Evolutionary conservation across 2,797 vertebrate genomes (phyloP).

Genomic region (Peromyscus eremicus): DNA sequence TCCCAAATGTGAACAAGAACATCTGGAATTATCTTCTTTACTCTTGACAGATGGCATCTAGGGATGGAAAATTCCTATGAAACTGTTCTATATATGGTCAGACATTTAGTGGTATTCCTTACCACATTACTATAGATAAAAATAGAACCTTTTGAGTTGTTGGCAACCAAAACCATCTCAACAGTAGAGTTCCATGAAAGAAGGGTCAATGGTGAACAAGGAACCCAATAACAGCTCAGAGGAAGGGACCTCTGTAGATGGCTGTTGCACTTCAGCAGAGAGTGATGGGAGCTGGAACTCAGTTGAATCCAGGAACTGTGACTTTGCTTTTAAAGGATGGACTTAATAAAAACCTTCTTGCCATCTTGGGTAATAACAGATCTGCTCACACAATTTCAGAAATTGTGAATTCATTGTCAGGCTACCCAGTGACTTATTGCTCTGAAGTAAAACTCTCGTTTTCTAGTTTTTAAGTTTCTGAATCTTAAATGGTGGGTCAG

Average conservation of each 20-base stretch:
- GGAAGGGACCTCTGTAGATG: not conserved
- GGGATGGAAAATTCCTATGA: not conserved
- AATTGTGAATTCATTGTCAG: not conserved
- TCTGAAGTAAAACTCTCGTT: not conserved
- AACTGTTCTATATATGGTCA: not conserved
- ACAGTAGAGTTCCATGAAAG: not conserved
- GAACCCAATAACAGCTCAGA: not conserved
- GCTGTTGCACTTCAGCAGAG: not conserved
- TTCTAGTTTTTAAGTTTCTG: not conserved
- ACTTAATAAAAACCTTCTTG: not conserved
- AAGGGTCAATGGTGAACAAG: not conserved
- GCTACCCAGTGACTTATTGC: not conserved
- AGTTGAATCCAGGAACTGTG: not conserved
- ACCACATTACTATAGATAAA: not conserved
- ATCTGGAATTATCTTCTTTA: not conserved
- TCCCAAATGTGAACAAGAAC: conserved; percentile 15
- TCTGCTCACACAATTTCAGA: not conserved
- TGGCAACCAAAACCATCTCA: not conserved
- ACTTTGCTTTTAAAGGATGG: not conserved
- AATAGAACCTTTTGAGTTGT: not conserved
- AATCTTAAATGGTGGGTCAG: not conserved
- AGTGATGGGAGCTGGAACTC: not conserved
- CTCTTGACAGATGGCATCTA: not conserved
- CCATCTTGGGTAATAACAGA: not conserved
- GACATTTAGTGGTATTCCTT: not conserved